phyloP scores from a whole-genome alignment of 2,113 vertebrate genomes.

The Scopus umbretta region DNA sequence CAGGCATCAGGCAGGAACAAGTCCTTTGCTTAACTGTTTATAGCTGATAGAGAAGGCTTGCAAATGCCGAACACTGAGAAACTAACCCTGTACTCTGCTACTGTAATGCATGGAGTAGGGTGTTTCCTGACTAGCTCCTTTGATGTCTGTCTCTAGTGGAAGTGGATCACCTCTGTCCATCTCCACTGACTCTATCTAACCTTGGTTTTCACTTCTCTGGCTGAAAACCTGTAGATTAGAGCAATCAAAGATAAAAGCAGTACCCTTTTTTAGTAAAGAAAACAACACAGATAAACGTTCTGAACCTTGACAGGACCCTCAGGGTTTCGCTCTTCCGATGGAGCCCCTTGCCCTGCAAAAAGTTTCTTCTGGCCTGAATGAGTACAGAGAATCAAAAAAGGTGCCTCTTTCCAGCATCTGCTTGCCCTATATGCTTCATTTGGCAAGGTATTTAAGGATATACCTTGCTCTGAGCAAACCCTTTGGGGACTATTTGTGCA shows the following conservation, averaged over 20 bases:
- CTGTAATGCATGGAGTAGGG: rapidly evolving
- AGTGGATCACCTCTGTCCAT: neutral
- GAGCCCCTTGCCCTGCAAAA: neutral
- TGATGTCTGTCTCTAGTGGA: rapidly evolving
- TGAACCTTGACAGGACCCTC: neutral
- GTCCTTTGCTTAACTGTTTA: neutral
- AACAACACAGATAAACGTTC: neutral
- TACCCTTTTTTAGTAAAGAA: neutral
- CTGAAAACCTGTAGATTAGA: neutral
- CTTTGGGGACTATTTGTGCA: neutral
- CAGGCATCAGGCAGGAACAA: neutral
- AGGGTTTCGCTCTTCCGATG: neutral
- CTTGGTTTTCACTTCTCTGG: neutral
- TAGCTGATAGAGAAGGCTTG: neutral
- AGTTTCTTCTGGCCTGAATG: neutral
- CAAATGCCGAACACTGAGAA: neutral
- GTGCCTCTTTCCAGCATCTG: neutral
- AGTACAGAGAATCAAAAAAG: neutral
- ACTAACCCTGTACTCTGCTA: neutral
- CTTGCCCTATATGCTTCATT: neutral
- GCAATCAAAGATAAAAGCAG: neutral
- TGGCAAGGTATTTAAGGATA: neutral
- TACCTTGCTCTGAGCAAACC: neutral
- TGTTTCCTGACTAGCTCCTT: too few relatives aligned
- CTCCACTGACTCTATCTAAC: neutral